phyloP scores from a whole-genome alignment of 2,888 invertebrate species.

The Chydorus sphaericus region DNA sequence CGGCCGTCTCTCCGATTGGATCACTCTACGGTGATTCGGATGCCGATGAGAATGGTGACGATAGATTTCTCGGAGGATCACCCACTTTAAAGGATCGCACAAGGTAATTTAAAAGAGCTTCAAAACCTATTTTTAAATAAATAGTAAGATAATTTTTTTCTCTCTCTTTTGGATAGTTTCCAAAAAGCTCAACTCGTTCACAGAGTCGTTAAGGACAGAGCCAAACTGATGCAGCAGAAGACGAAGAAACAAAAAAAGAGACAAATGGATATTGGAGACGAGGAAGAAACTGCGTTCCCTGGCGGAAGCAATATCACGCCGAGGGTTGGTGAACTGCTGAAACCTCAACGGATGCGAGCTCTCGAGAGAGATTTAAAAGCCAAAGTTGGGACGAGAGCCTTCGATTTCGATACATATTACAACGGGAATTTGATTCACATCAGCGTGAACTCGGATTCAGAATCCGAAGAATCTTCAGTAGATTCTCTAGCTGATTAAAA shows the following conservation, averaged over 20 bases:
- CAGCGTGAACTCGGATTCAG: neutral
- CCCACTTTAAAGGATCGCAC: neutral
- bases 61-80: neutral
- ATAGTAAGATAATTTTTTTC: too few relatives aligned
- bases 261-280: too few relatives aligned
- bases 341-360: neutral
- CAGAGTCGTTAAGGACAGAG: neutral
- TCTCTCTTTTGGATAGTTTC: too few relatives aligned
- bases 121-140: too few relatives aligned
- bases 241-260: too few relatives aligned
- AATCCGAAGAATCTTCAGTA: neutral
- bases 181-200: neutral
- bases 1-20: conserved; percentile 1
- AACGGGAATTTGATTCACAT: neutral
- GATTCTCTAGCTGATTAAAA: neutral
- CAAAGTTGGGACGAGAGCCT: neutral
- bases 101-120: too few relatives aligned
- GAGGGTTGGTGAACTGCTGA: neutral
- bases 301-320: neutral
- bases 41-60: neutral
- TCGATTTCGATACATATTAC: neutral
- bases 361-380: neutral
- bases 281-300: neutral
- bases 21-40: neutral
- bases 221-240: neutral